These are phyloP conservation scores for Liopterus haemorrhoidalis DNA, from an alignment of 2,888 invertebrate genomes.

Conservation along the genomic window DNA sequence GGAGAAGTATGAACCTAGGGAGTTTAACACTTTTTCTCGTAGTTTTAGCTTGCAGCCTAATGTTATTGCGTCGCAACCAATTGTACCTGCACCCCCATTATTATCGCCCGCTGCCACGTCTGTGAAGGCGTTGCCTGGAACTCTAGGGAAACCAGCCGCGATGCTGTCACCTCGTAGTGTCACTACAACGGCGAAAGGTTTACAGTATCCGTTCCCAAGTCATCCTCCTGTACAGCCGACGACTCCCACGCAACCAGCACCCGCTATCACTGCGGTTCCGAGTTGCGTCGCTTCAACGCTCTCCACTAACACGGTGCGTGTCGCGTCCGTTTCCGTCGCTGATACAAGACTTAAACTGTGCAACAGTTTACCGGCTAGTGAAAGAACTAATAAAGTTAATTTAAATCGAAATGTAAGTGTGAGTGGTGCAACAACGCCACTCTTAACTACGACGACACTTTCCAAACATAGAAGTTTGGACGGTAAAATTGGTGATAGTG, in stretches of 20 bases:
- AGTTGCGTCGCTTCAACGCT: constrained; percentile 32
- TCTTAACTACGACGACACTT: constrained; percentile 11
- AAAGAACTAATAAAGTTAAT: constrained; percentile 41
- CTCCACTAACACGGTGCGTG: constrained; percentile 33
- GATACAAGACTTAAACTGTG: constrained; percentile 43
- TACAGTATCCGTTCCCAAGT: constrained; percentile 74
- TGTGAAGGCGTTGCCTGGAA: constrained; percentile 16
- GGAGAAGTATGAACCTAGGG: constrained; percentile 71
- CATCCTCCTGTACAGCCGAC: constrained; percentile 58
- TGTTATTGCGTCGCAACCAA: constrained; percentile 23
- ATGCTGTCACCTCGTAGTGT: constrained; percentile 36
- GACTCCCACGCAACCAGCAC: constrained; percentile 34
- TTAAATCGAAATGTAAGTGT: constrained; percentile 39
- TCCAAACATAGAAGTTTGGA: constrained; percentile 21
- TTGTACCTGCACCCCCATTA: constrained; percentile 22
- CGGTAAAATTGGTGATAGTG: constrained; percentile 29
- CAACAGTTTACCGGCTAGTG: constrained; percentile 37
- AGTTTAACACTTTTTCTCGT: constrained; percentile 46
- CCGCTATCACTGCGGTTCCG: constrained; percentile 27
- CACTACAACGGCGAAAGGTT: constrained; percentile 47
- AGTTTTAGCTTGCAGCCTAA: constrained; percentile 26
- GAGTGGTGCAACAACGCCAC: constrained; percentile 16
- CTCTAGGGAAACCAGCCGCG: constrained; percentile 31
- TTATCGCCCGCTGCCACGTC: constrained; percentile 23
- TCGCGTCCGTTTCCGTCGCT: constrained; percentile 28